Evolutionary conservation across 2,113 vertebrate genomes (phyloP).

Genomic region (Pollimyrus isidori): DNA sequence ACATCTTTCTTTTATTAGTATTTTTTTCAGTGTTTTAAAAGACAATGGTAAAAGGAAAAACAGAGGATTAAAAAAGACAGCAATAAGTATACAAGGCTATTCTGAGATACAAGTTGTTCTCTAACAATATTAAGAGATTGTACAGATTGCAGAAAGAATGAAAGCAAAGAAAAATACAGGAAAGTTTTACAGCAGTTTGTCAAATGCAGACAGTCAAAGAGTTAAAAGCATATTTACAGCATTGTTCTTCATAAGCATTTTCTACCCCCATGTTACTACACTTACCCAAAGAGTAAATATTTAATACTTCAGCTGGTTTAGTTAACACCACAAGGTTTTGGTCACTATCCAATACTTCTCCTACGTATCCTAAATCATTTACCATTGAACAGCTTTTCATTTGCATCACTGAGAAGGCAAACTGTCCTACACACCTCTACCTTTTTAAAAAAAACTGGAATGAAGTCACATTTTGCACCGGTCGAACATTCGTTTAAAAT

Average conservation of each 20-base stretch:
- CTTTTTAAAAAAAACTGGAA: background rate
- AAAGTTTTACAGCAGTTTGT: slow-evolving; percentile 41
- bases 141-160: slow-evolving; percentile 51
- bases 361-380: background rate
- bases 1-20: slow-evolving; percentile 58
- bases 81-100: slow-evolving; percentile 53
- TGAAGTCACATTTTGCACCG: background rate
- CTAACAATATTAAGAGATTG: slow-evolving; percentile 42
- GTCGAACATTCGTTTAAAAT: slow-evolving; percentile 7
- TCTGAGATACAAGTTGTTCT: slow-evolving; percentile 40
- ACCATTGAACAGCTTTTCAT: background rate
- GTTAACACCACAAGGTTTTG: slow-evolving; percentile 1
- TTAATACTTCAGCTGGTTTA: slow-evolving; percentile 10
- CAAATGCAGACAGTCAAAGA: slow-evolving; percentile 52
- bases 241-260: slow-evolving; percentile 26
- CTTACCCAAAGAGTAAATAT: slow-evolving; percentile 9
- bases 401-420: background rate
- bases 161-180: slow-evolving; percentile 33
- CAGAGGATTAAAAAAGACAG: slow-evolving; percentile 35
- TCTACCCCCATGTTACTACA: slow-evolving; percentile 20
- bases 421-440: background rate
- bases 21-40: slow-evolving; percentile 53
- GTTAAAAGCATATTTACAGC: slow-evolving; percentile 57
- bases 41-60: slow-evolving; percentile 50
- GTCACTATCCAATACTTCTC: background rate